Percentiles rank a stretch among this genome's conserved stretches.
phyloP scores from a whole-genome alignment of 2,888 invertebrate genomes.

The Chloroclysta siterata region DNA sequence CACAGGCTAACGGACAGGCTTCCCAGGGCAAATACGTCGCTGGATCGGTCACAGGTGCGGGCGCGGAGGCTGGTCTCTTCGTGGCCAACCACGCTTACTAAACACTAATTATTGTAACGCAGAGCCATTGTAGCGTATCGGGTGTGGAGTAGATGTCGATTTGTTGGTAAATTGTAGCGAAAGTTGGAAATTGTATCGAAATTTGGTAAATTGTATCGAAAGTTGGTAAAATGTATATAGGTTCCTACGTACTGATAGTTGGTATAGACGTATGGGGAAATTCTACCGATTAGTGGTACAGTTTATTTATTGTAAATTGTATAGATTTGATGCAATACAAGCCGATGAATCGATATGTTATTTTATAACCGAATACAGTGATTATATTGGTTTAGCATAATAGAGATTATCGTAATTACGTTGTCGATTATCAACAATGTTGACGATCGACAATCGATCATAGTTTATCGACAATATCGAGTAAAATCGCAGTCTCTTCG shows the following conservation, averaged over 20 bases:
- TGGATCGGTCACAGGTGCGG: slow-evolving; percentile 94
- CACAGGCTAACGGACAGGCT: slow-evolving; percentile 96
- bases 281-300: not conserved
- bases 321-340: not conserved
- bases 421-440: slow-evolving; percentile 32
- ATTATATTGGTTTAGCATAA: slow-evolving; percentile 4
- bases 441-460: slow-evolving; percentile 34
- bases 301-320: not conserved
- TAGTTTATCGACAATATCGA: slow-evolving; percentile 22
- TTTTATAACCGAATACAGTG: slow-evolving; percentile 13
- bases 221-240: slow-evolving; percentile 4
- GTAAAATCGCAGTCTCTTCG: slow-evolving; percentile 28
- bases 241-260: too few species aligned
- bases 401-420: slow-evolving; percentile 22
- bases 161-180: slow-evolving; percentile 19
- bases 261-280: not conserved
- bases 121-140: slow-evolving; percentile 14
- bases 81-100: slow-evolving; percentile 99
- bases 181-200: slow-evolving; percentile 16
- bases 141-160: slow-evolving; percentile 23
- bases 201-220: not conserved
- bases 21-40: slow-evolving; percentile 95
- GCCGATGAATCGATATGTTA: slow-evolving; percentile 17
- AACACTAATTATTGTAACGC: slow-evolving; percentile 50
- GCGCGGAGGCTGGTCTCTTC: slow-evolving; percentile 95